Conservation (phyloP, 2,797 vertebrate species). For the Phrynocephalus guinanensis region DNA sequence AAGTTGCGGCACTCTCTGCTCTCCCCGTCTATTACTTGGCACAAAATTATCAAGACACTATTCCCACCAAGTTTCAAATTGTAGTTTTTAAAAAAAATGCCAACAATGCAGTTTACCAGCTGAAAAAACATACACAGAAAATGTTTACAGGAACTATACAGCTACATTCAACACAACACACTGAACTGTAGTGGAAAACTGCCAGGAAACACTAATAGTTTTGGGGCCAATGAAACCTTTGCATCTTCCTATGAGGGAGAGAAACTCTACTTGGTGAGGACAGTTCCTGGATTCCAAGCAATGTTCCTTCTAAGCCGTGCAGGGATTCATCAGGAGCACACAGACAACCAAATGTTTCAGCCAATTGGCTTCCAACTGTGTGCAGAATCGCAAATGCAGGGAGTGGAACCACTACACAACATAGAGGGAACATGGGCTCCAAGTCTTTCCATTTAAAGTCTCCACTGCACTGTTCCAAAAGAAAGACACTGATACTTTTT, state of each 20-base stretch:
- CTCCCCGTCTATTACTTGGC: too few species aligned
- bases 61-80: background rate
- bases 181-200: background rate
- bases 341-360: too few species aligned
- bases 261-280: background rate
- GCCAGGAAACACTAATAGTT: background rate
- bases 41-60: background rate
- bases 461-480: background rate
- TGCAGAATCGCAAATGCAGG: too few species aligned
- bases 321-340: too few species aligned
- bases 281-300: background rate
- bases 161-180: background rate
- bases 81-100: background rate
- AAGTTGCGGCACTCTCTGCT: too few species aligned
- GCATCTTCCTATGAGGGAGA: background rate
- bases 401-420: too few species aligned
- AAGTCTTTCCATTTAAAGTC: too few species aligned
- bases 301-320: too few species aligned
- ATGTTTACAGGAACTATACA: background rate
- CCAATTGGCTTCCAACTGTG: too few species aligned
- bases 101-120: too few species aligned
- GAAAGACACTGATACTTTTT: background rate
- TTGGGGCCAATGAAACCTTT: background rate
- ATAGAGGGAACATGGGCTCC: background rate
- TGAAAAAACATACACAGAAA: constrained; percentile 3